A percentile compares a stretch with the other conserved stretches of the same genome.
Evolutionary conservation across 2,888 invertebrate species (phyloP).

Genomic region (Himalopsyche japonica): DNA sequence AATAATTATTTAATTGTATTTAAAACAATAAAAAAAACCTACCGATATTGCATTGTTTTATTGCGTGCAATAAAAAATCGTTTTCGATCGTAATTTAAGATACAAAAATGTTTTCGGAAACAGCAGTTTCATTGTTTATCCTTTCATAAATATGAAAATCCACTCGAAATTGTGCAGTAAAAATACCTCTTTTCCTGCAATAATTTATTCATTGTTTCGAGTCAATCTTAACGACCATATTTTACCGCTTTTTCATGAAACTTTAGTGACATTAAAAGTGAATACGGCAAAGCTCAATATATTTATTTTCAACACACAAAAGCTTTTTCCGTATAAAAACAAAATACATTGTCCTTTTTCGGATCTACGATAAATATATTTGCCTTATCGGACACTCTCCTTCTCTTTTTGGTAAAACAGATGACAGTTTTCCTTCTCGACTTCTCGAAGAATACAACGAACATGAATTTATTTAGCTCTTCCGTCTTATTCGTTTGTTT

Average conservation of each 20-base stretch:
- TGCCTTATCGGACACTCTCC: background rate
- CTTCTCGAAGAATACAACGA: background rate
- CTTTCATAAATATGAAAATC: background rate
- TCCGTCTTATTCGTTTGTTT: background rate
- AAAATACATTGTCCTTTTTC: background rate
- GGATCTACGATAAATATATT: background rate
- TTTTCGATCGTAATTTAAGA: too few species aligned
- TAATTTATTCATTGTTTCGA: constrained; percentile 5
- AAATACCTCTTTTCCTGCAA: background rate
- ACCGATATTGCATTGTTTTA: too few species aligned
- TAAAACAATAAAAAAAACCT: too few species aligned
- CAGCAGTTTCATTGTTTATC: background rate
- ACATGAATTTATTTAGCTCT: background rate
- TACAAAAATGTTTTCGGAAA: background rate
- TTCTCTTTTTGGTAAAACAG: background rate
- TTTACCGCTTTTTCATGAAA: background rate
- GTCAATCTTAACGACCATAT: background rate
- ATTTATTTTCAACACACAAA: background rate
- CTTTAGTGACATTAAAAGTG: background rate
- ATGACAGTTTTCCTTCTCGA: background rate
- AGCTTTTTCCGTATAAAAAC: background rate
- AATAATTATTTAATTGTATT: too few species aligned
- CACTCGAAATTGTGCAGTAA: background rate
- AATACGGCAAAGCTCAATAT: background rate
- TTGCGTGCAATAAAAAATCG: too few species aligned